These are phyloP conservation scores for Hyles lineata DNA, from an alignment of 2,888 invertebrate genomes.

Conservation along the genomic window DNA sequence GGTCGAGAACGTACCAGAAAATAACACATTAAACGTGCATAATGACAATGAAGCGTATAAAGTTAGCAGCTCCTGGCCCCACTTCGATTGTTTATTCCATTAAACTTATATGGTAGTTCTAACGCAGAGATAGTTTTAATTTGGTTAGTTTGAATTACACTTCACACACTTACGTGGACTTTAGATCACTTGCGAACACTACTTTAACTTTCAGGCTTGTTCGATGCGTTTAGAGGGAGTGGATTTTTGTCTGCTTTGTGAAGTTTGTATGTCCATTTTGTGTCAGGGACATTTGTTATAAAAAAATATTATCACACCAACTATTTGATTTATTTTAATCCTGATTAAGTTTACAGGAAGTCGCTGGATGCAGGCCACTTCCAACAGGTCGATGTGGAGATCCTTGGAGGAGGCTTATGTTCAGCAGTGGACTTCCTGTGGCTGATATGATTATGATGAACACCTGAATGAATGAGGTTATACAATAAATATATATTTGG, in stretches of 20 bases:
- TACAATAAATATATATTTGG: no score
- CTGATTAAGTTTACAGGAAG: no score
- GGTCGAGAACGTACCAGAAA: background rate
- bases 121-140: conserved; percentile 44
- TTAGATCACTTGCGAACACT: conserved; percentile 16
- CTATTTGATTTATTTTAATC: no score
- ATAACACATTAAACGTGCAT: background rate
- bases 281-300: no score
- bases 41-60: background rate
- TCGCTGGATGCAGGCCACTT: no score
- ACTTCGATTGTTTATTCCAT: conserved; percentile 73
- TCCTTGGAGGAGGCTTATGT: no score
- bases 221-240: background rate
- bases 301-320: no score
- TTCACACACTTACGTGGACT: conserved; percentile 13
- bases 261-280: no score
- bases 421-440: no score
- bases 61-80: conserved; percentile 21
- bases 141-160: conserved; percentile 34
- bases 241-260: background rate
- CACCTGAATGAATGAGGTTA: no score
- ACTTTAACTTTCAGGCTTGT: background rate
- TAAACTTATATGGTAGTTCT: conserved; percentile 66
- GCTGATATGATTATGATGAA: no score
- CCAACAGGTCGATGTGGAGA: no score